phyloP scores from a whole-genome alignment of 2,113 vertebrate genomes.

The Brevimyrus niger region DNA sequence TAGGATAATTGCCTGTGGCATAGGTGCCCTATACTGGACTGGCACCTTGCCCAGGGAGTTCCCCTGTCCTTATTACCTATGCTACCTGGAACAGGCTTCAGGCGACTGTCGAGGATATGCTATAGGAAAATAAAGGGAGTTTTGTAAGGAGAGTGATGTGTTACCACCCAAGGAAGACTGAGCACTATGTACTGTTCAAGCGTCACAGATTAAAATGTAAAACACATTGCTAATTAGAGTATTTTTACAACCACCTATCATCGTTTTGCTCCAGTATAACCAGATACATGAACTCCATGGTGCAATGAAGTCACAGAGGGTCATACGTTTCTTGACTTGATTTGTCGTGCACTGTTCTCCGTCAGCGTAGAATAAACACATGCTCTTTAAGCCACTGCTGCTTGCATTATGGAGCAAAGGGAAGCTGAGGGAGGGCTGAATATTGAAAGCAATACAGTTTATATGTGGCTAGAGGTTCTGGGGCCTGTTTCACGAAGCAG shows the following conservation, averaged over 20 bases:
- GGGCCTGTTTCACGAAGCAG: background rate
- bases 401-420: background rate
- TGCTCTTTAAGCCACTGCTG: background rate
- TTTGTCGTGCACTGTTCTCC: background rate
- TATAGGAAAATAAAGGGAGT: background rate
- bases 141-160: background rate
- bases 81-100: background rate
- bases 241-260: background rate
- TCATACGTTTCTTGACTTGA: background rate
- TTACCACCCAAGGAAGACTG: background rate
- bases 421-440: background rate
- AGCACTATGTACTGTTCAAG: background rate
- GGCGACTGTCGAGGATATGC: background rate
- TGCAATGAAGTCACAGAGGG: background rate
- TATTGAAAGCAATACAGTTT: background rate
- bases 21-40: background rate
- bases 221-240: background rate
- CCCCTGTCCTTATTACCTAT: background rate
- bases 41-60: background rate
- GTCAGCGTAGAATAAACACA: background rate
- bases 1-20: background rate
- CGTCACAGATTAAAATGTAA: background rate
- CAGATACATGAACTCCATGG: constrained; percentile 1
- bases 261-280: constrained; percentile 20
- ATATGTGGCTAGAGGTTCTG: background rate